phyloP scores from a whole-genome alignment of 2,797 vertebrate genomes.

The Aeoliscus strigatus region DNA sequence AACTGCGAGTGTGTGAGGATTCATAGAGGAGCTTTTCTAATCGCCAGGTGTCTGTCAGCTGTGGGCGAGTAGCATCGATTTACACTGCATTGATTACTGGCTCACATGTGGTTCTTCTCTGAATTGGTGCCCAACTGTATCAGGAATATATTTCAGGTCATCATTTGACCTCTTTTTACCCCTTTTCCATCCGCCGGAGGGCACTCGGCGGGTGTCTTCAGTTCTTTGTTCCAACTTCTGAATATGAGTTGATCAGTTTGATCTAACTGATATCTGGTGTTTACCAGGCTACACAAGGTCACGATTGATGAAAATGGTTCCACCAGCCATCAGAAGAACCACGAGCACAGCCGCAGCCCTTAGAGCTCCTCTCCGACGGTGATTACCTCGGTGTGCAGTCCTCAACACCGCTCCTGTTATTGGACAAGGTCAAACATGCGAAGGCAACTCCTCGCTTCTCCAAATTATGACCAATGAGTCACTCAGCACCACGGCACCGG shows the following conservation, averaged over 20 bases:
- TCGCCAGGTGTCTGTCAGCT: conserved; percentile 37
- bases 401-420: conserved; percentile 43
- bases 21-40: conserved; percentile 28
- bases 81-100: conserved; percentile 23
- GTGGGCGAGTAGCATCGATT: conserved; percentile 28
- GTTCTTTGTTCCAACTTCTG: no score
- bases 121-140: background rate
- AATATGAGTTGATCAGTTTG: no score
- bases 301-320: no score
- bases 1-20: conserved; percentile 51
- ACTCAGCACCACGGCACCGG: conserved; percentile 21
- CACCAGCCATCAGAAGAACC: no score
- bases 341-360: conserved; percentile 25
- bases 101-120: no score
- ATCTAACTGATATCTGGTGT: no score
- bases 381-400: conserved; percentile 38
- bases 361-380: conserved; percentile 30
- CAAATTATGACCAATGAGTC: conserved; percentile 39
- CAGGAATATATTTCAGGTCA: no score
- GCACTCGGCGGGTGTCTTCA: no score
- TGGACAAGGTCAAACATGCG: conserved; percentile 60
- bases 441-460: conserved; percentile 27
- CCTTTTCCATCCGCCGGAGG: no score
- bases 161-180: no score
- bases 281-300: no score